A percentile compares a stretch with the other conserved stretches of the same genome.
phyloP scores from a whole-genome alignment of 2,797 vertebrate species.

The Anabas testudineus region DNA sequence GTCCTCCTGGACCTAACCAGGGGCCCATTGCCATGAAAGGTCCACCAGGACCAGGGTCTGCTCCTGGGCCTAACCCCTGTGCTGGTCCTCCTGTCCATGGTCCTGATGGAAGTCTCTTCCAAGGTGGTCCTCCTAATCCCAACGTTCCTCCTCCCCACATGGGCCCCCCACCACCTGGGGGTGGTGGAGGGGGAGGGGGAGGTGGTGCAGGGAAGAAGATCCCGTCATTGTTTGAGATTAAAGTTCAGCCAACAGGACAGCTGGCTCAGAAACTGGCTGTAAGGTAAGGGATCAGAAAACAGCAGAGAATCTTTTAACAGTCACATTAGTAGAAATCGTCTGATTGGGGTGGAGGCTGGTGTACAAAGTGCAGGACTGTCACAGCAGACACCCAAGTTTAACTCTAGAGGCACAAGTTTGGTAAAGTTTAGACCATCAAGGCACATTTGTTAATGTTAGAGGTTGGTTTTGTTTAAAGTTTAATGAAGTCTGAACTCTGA shows the following conservation, averaged over 20 bases:
- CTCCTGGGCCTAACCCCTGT: conserved; percentile 72
- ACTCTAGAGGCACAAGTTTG: too few species aligned
- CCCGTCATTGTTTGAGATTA: conserved; percentile 94
- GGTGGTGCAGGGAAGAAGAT: conserved; percentile 87
- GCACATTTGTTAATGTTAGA: too few species aligned
- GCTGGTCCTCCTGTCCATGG: conserved; percentile 60
- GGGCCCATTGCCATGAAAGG: conserved; percentile 62
- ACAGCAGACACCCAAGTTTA: too few species aligned
- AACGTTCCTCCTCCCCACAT: conserved; percentile 81
- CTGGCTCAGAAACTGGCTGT: conserved; percentile 95
- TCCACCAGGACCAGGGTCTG: conserved; percentile 62
- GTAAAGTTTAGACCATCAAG: too few species aligned
- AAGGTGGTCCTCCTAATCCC: conserved; percentile 73
- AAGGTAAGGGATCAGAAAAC: conserved; percentile 80
- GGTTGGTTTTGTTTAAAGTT: too few species aligned
- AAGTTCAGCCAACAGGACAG: conserved; percentile 94
- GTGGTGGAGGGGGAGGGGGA: conserved; percentile 56
- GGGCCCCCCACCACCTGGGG: conserved; percentile 80
- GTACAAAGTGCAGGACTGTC: too few species aligned
- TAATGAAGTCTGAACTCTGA: too few species aligned
- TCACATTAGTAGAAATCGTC: background rate
- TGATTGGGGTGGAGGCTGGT: too few species aligned
- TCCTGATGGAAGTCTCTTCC: conserved; percentile 79
- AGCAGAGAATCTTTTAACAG: background rate
- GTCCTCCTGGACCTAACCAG: conserved; percentile 68